These are phyloP conservation scores for Blastobasis adustella DNA, from an alignment of 2,888 invertebrate genomes.

Conservation along the genomic window DNA sequence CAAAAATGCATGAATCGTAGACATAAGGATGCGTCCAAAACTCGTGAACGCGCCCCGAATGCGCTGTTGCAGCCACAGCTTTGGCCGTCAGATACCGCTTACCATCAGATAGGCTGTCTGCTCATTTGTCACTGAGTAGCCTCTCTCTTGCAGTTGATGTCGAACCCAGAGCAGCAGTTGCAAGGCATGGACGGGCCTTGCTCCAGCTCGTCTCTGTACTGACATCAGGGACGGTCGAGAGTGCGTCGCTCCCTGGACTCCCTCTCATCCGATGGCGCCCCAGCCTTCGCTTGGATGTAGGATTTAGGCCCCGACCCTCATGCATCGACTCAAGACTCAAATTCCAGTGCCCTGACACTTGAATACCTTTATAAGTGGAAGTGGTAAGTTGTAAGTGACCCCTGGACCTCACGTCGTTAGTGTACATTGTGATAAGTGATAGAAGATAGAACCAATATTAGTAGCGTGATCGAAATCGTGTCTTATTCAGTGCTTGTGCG, in stretches of 20 bases:
- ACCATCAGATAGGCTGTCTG: too few relatives aligned
- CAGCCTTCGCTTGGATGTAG: conserved; percentile 67
- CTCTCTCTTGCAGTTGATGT: conserved; percentile 39
- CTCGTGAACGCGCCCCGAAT: too few relatives aligned
- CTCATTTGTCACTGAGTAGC: too few relatives aligned
- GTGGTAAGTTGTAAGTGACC: neutral
- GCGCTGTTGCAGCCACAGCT: too few relatives aligned
- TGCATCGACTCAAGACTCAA: neutral
- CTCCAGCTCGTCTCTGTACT: conserved; percentile 67
- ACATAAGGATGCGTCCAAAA: too few relatives aligned
- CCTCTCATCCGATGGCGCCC: conserved; percentile 55
- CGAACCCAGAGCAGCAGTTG: conserved; percentile 50
- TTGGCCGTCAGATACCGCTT: too few relatives aligned
- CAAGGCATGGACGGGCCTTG: conserved; percentile 68
- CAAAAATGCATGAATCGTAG: too few relatives aligned
- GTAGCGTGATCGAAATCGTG: too few relatives aligned
- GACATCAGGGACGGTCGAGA: conserved; percentile 51
- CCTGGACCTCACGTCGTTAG: neutral
- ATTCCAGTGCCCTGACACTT: neutral
- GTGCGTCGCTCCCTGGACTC: conserved; percentile 54
- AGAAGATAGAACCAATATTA: too few relatives aligned
- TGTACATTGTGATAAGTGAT: neutral
- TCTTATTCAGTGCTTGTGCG: too few relatives aligned
- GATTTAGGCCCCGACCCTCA: neutral
- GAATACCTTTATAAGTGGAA: neutral